Base-by-base conservation (phyloP, 2,797 vertebrate species). In the Allobates femoralis region DNA sequence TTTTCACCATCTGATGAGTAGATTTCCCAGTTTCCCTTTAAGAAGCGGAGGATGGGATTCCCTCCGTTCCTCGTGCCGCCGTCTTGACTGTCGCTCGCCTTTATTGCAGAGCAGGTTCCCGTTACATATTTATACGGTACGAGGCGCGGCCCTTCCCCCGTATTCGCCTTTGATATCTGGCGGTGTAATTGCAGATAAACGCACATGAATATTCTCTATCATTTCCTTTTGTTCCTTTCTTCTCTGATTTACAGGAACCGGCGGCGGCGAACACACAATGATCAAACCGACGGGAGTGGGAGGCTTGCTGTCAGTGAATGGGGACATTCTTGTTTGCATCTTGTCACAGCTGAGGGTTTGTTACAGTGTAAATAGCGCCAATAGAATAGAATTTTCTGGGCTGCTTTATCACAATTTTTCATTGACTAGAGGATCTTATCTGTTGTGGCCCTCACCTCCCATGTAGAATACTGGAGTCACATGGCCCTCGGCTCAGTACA, bases 171-270 rank as follows among this genome's bases (percentile, higher is more conserved):
- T 73, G 69, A 73, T 73, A 73, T 6, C 15, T 73, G 11, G 37
- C 67, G 8, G 69, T 73, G 69, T 73, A 73, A 73, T 73, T 73
- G 69, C 41, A 26, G 69, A 73, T 73, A 73, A 73, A n/a, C 37
- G 69, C 37, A 46, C 69, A 73, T 73, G 18, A 73, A 73, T 73
- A 73, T 73, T 73, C 69, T 50, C 69, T 73, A 46, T 73, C 69
- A 73, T 73, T 73, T 73, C 69, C 69, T 73, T n/a, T 73, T 73
- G 69, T 73, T 73, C 30, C 64, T 23, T 14, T 66, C 69, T 37
- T 37, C 32, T 69, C 10, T 15, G 14, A 15, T 37, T 12, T 46
- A 46, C 41, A 46, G 5, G 41, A 46, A 46, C 16, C 34, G 19
- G 1, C 7, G 30, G 2, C 30, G 41, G 41, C 14, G 60, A 18